These are phyloP conservation scores for Microdon myrmicae DNA, from an alignment of 2,888 invertebrate species.

Conservation along the genomic window DNA sequence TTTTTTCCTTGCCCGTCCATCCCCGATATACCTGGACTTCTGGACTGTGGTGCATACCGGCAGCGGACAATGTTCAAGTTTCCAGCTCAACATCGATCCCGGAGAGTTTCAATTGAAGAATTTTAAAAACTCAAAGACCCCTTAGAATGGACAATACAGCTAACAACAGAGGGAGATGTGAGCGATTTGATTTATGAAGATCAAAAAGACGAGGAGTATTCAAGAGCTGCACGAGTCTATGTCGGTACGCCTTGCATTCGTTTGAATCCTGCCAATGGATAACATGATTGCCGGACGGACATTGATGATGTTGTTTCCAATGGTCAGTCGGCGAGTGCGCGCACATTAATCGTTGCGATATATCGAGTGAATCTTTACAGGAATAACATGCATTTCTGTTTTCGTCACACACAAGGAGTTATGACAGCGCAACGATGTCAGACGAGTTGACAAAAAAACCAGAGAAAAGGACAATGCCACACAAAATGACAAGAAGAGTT, in stretches of 20 bases:
- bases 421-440: conserved; percentile 47
- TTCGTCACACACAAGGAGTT: conserved; percentile 50
- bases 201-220: conserved; percentile 43
- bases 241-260: too few species aligned
- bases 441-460: conserved; percentile 34
- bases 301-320: conserved; percentile 51
- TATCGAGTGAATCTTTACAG: conserved; percentile 51
- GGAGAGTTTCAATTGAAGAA: conserved; percentile 34
- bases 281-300: conserved; percentile 7
- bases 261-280: conserved; percentile 21
- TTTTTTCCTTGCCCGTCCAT: conserved; percentile 3
- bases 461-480: conserved; percentile 11
- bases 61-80: conserved; percentile 20
- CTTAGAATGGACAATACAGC: conserved; percentile 23
- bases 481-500: conserved; percentile 25
- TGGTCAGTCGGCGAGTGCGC: conserved; percentile 33
- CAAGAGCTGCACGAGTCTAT: conserved; percentile 26
- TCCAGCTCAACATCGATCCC: conserved; percentile 21
- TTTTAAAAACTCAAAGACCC: conserved; percentile 44
- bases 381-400: conserved; percentile 46
- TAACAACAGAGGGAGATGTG: conserved; percentile 20
- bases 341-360: conserved; percentile 49
- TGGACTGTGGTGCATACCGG: conserved; percentile 9
- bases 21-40: conserved; percentile 19
- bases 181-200: conserved; percentile 46